Conservation (phyloP, 1,140 invertebrate species). For the Cydia amplana region DNA sequence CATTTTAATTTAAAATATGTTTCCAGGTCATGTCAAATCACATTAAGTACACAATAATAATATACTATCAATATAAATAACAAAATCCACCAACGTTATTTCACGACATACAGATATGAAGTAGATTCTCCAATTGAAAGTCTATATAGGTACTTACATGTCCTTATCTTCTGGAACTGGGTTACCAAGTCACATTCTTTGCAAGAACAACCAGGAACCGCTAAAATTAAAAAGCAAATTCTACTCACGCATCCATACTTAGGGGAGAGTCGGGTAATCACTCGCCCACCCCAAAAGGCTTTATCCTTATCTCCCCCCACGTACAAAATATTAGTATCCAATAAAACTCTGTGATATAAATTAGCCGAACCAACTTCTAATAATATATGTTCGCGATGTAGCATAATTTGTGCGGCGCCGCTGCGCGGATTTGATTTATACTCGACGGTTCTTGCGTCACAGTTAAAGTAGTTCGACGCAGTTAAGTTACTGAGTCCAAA, state of each 20-base stretch:
- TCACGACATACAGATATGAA: too few relatives aligned
- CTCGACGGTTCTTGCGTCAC: not conserved
- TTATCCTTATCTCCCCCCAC: conserved; percentile 15
- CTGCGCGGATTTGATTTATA: conserved; percentile 22
- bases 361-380: conserved; percentile 23
- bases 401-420: conserved; percentile 32
- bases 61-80: too few relatives aligned
- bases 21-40: too few relatives aligned
- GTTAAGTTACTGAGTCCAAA: not conserved
- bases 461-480: not conserved
- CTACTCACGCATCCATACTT: not conserved
- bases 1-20: too few relatives aligned
- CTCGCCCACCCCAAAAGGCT: not conserved
- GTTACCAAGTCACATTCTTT: not conserved
- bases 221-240: not conserved
- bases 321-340: conserved; percentile 13
- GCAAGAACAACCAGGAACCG: not conserved
- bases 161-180: too few relatives aligned
- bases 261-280: not conserved
- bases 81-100: too few relatives aligned
- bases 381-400: conserved; percentile 32
- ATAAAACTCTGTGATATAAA: conserved; percentile 5
- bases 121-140: too few relatives aligned
- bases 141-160: too few relatives aligned
- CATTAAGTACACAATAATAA: too few relatives aligned